A percentile compares a stretch with the other conserved stretches of the same genome.
Evolutionary conservation across 2,888 invertebrate species (phyloP).

Genomic region (Folsomia manolachei): DNA sequence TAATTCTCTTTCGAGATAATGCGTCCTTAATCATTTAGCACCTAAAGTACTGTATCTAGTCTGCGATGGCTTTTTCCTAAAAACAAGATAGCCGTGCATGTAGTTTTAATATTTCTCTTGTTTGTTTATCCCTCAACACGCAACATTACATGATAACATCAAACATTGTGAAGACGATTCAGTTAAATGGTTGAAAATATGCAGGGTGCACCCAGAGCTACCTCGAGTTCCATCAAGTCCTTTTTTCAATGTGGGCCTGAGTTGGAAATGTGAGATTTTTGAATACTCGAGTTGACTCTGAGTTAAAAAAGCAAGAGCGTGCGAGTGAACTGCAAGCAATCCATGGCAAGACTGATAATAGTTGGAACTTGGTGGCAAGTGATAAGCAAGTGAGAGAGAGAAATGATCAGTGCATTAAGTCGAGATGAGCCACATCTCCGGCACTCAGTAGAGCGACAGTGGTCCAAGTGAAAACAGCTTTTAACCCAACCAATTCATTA

Average conservation of each 20-base stretch:
- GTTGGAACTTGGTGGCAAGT: neutral
- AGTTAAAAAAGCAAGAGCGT: no score
- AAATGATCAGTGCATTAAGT: neutral
- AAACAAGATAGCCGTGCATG: no score
- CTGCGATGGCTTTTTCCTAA: neutral
- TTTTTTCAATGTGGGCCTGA: no score
- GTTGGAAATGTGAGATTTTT: neutral
- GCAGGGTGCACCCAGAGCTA: no score
- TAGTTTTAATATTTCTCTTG: neutral
- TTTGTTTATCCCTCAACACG: neutral
- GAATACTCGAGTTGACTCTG: neutral
- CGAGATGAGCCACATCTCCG: constrained; percentile 21
- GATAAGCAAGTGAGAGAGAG: no score
- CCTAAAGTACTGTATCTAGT: neutral
- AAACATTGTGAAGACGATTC: no score
- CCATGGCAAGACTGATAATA: neutral
- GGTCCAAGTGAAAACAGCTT: constrained; percentile 42
- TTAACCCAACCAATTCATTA: constrained; percentile 8
- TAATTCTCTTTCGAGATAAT: neutral
- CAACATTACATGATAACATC: no score
- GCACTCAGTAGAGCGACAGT: constrained; percentile 44
- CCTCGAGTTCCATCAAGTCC: no score
- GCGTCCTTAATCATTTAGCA: neutral
- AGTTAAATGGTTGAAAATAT: no score
- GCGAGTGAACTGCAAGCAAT: neutral